phyloP scores from a whole-genome alignment of 2,113 vertebrate genomes.

The Erythrocercus mccallii region DNA sequence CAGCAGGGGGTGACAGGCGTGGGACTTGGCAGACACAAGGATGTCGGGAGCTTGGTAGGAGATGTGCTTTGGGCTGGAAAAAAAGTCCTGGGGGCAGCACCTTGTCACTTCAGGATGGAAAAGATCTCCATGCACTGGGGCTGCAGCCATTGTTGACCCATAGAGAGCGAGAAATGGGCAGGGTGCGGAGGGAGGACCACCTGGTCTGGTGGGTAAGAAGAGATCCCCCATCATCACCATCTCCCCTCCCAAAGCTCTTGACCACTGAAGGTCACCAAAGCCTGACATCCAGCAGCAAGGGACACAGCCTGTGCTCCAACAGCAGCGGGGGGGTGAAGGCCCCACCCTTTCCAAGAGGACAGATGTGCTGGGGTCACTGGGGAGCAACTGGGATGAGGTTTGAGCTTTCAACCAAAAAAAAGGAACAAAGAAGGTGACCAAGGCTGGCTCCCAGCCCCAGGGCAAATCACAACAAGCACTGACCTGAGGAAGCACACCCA shows the following conservation, averaged over 20 bases:
- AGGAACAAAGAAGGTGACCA: neutral
- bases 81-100: neutral
- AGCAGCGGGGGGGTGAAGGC: neutral
- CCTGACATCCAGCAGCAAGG: neutral
- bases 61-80: neutral
- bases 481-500: neutral
- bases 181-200: neutral
- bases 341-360: neutral
- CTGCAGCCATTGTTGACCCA: rapidly evolving
- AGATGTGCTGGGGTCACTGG: neutral
- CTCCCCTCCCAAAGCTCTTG: neutral
- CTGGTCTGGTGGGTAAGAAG: neutral
- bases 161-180: rapidly evolving
- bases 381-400: neutral
- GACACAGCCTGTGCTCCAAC: neutral
- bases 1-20: rapidly evolving
- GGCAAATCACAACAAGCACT: neutral
- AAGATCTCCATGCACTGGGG: neutral
- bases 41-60: neutral
- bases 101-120: neutral
- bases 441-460: neutral
- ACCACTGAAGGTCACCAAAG: neutral
- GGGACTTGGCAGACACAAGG: neutral
- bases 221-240: neutral
- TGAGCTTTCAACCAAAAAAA: neutral